phyloP scores from a whole-genome alignment of 2,797 vertebrate species.

The Thaleichthys pacificus region DNA sequence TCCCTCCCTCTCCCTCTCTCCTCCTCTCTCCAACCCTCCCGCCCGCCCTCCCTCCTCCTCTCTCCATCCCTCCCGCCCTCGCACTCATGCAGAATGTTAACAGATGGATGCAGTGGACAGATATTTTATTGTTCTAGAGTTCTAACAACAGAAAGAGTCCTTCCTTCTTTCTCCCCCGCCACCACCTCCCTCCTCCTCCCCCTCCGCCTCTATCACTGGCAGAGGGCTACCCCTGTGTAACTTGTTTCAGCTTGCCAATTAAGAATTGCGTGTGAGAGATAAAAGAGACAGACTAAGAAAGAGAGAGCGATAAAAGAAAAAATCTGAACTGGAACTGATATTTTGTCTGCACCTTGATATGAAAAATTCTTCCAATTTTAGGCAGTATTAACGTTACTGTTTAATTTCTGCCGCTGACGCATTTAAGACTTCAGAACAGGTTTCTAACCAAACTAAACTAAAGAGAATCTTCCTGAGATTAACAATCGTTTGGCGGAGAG shows the following conservation, averaged over 20 bases:
- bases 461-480: conserved; percentile 74
- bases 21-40: conserved; percentile 64
- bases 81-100: conserved; percentile 84
- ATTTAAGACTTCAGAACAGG: conserved; percentile 87
- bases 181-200: conserved; percentile 14
- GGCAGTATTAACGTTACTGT: conserved; percentile 97
- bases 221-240: conserved; percentile 63
- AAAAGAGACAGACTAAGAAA: conserved; percentile 40
- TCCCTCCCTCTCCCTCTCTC: conserved; percentile 62
- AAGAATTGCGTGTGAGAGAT: conserved; percentile 40
- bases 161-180: conserved; percentile 25
- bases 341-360: conserved; percentile 93
- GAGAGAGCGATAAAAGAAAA: conserved; percentile 45
- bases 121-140: conserved; percentile 77
- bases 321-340: conserved; percentile 88
- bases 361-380: conserved; percentile 90
- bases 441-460: conserved; percentile 90
- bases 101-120: conserved; percentile 90
- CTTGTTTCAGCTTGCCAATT: conserved; percentile 83
- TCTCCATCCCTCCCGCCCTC: conserved; percentile 69
- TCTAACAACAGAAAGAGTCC: conserved; percentile 73
- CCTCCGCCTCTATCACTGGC: conserved; percentile 30
- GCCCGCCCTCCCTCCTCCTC: conserved; percentile 67
- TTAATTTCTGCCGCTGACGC: conserved; percentile 85
- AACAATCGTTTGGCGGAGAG: conserved; percentile 84